phyloP scores from a whole-genome alignment of 2,113 vertebrate species.

The Cyprinodon variegatus region DNA sequence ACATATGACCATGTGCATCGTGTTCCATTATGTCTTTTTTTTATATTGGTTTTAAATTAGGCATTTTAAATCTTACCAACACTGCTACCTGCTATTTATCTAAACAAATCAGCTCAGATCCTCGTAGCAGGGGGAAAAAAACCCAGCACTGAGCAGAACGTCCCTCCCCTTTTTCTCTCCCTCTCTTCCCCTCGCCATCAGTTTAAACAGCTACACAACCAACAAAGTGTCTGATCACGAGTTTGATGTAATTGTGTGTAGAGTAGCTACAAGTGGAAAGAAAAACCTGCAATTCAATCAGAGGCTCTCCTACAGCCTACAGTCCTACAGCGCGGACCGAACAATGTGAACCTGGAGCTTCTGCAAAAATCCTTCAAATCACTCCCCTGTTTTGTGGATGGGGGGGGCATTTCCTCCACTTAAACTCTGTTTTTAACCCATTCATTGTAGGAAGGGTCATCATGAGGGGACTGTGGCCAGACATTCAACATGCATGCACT shows the following conservation, averaged over 20 bases:
- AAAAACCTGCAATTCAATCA: constrained; percentile 12
- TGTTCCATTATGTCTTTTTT: not conserved
- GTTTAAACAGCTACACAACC: constrained; percentile 37
- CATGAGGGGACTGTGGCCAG: constrained; percentile 24
- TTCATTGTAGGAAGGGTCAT: constrained; percentile 22
- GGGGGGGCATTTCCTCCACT: constrained; percentile 30
- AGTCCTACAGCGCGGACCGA: not conserved
- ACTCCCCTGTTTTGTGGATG: constrained; percentile 18
- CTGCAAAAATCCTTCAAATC: constrained; percentile 20
- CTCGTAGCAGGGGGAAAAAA: constrained; percentile 40
- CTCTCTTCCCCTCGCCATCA: constrained; percentile 21
- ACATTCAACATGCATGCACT: constrained; percentile 61
- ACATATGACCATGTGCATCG: constrained; percentile 1
- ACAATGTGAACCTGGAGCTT: not conserved
- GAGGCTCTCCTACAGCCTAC: constrained; percentile 4
- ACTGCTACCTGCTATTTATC: constrained; percentile 29
- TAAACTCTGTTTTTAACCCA: constrained; percentile 7
- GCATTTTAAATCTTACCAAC: constrained; percentile 28
- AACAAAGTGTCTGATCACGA: constrained; percentile 29
- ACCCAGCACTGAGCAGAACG: constrained; percentile 15
- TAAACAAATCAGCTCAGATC: constrained; percentile 32
- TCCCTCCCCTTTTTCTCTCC: constrained; percentile 23
- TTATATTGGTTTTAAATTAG: constrained; percentile 28
- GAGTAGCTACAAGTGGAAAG: constrained; percentile 41
- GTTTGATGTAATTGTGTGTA: constrained; percentile 51